Evolutionary conservation across 2,888 invertebrate genomes (phyloP).

Genomic region (Rosalia funebris): DNA sequence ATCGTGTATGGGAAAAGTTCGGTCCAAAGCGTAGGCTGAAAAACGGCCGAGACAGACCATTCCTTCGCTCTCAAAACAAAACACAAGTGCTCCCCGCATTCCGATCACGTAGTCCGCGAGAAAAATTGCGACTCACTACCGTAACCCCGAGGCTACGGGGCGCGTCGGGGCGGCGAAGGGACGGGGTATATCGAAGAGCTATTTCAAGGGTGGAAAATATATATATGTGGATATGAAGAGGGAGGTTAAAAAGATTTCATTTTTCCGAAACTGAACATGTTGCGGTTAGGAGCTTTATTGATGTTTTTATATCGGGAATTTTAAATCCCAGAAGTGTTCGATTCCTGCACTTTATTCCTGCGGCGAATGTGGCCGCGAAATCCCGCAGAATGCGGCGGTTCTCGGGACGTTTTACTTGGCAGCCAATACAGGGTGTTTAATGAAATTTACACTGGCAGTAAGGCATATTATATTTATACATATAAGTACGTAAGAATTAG

Average conservation of each 20-base stretch:
- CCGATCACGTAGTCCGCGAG: slow-evolving; percentile 64
- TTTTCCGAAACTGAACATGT: slow-evolving; percentile 63
- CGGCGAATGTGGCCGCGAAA: slow-evolving; percentile 2
- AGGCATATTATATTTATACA: no score
- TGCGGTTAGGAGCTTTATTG: slow-evolving; percentile 61
- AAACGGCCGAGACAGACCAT: slow-evolving; percentile 32
- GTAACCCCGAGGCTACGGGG: slow-evolving; percentile 56
- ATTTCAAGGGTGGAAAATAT: slow-evolving; percentile 62
- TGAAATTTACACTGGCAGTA: no score
- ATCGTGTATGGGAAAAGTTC: no score
- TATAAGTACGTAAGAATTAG: no score
- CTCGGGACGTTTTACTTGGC: not conserved
- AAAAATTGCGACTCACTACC: slow-evolving; percentile 65
- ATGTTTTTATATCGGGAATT: slow-evolving; percentile 59
- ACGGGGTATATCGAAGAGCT: slow-evolving; percentile 60
- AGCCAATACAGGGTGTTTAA: no score
- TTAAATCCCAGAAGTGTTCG: slow-evolving; percentile 52
- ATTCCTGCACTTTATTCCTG: slow-evolving; percentile 21
- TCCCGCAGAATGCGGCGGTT: not conserved
- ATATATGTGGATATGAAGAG: slow-evolving; percentile 54
- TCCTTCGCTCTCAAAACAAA: slow-evolving; percentile 58
- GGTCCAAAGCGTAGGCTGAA: no score
- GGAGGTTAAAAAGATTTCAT: slow-evolving; percentile 63
- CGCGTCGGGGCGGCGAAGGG: slow-evolving; percentile 37
- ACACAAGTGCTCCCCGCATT: slow-evolving; percentile 58